Base-by-base conservation (phyloP, 2,888 invertebrate species). In the Spisula subtruncata region DNA sequence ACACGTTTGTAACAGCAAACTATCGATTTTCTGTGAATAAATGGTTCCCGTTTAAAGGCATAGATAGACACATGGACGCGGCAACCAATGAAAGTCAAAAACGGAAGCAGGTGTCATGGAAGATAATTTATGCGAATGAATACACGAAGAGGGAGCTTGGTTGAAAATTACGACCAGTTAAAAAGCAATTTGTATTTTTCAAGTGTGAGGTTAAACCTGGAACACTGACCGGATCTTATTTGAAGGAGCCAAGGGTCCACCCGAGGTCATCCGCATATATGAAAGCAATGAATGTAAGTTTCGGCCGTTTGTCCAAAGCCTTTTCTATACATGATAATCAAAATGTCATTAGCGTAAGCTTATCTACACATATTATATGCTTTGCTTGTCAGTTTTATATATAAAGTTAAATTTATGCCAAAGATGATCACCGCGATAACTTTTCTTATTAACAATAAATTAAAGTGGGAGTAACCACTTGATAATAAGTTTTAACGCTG, bases 221-320 rank as follows among this genome's bases (percentile, higher is more conserved):
- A 89, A 85, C 92, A 91, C 66, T 92, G 92, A 92, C 92, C 92
- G 90, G 81, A 71, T 86, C 48, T 51, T 83, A 29, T 87, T 83
- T 75, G 29, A 79, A 46, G 83, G 83, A 56, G 32, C 66, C 71
- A 20, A 56, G 60, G 87, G 83, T 54, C 85, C 75, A 54, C 25
- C 54, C 56, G 48, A 85, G 90, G 90, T 90, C 90, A 90, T 71
- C 48, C 20, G 20, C 41, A 8, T 41, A 41, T 41, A 5, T 41
- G 41, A 83, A 51, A 6, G 14, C 18, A n/a, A 81, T 66, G 66
- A 81, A 81, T 86, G 60, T 66, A 79, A 79, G 79, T 79, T 83
- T 85, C 25, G 54, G 80, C 79, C 79, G 80, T 80, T 83, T 83
- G 83, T 83, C 87, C 83, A 87, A 1, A n/a, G 6, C 16, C 32